Base-by-base conservation (phyloP, 2,888 invertebrate species). In the Zygothrica quintamaculata region DNA sequence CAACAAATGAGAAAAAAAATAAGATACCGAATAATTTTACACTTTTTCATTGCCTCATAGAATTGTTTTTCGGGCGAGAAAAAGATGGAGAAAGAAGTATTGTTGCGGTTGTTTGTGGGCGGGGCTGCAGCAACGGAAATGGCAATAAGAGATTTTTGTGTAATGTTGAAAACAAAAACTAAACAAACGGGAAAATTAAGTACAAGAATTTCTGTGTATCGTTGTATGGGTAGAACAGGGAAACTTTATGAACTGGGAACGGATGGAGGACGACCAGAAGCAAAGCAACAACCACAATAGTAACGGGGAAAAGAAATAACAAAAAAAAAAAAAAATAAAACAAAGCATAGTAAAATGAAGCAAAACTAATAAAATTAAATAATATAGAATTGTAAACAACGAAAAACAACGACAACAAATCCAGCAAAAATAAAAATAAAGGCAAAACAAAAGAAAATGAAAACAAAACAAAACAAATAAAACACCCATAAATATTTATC, bases 341-440 rank as follows among this genome's bases (percentile, higher is more conserved):
- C 58, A 58, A 42, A 50, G 56, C 47, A 31, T 42, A 59, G 65
- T 62, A 74, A 82, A 78, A 50, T 82, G 56, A 69, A 69, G 79
- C 76, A 67, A 75, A 79, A 79, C 86, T 82, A 80, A 80, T 80
- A 82, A 73, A 80, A 80, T 80, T 80, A 82, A 78, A 85, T 85
- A 59, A 71, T 77, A 74, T 81, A 62, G 47, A 65, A 82, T 73
- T 69, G 73, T 75, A 85, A 85, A 75, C 79, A 85, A 71, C 44
- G 18, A 68, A 37, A 40, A 22, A 33, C 37, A 44, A 15, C 42
- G 15, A 7, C 16, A 50, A 22, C 50, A 18, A 58, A 42, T 22
- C 22, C 18, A 55, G 39, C 60, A 64, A 50, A 55, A 47, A 42
- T 42, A 25, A 34, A 53, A 46, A 68, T 37, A 53, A 57, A 65